Evolutionary conservation across 2,888 invertebrate genomes (phyloP), one percentile per base, ranked within the genome.

Genomic region (Hyles lineata): DNA sequence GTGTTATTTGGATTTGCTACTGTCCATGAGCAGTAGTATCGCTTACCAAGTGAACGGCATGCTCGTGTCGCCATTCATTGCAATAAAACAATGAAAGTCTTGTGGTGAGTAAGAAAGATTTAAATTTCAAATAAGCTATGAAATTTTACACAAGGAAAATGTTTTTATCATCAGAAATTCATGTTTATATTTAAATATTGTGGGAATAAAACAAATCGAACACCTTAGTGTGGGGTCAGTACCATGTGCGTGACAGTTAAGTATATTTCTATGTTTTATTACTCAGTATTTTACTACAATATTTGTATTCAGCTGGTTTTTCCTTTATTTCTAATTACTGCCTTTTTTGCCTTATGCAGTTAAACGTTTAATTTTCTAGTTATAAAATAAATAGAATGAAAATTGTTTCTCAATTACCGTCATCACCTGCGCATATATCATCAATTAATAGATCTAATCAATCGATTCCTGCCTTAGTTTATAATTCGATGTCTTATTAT

Each of bases 391-490:
- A 67, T 23, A 67, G 43, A 67, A 23, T 50, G 67, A 50, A 50
- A 67, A 67, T 67, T 21, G 67, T 23, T 50, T 15, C n/a, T 50
- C 67, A 50, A 67, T 67, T 67, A 67, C 23, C 21, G 2, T 7
- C 67, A 21, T 17, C 67, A 67, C 67, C 67, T 67, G 67, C 63
- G 21, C 43, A 21, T 15, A 21, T 43, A 43, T 67, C 67, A 50
- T 43, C 19, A 35, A 35, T 62, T 32, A 62, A 62, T 35, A 32
- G 32, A 62, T 62, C 19, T 32, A 32, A 62, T 62, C 62, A 35
- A 62, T n/a, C 29, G 61, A 29, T 61, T 61, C 17, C 17, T 7
- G 32, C 32, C 8, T 19, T 62, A n/a, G 19, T 32, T 62, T 17
- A 35, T 32, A 32, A n/a, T 25, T 29, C 32, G 32, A 61, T 17